A percentile compares a stretch with the other conserved stretches of the same genome.
Evolutionary conservation across 2,113 vertebrate genomes (phyloP).

Genomic region (Semicossyphus pulcher): DNA sequence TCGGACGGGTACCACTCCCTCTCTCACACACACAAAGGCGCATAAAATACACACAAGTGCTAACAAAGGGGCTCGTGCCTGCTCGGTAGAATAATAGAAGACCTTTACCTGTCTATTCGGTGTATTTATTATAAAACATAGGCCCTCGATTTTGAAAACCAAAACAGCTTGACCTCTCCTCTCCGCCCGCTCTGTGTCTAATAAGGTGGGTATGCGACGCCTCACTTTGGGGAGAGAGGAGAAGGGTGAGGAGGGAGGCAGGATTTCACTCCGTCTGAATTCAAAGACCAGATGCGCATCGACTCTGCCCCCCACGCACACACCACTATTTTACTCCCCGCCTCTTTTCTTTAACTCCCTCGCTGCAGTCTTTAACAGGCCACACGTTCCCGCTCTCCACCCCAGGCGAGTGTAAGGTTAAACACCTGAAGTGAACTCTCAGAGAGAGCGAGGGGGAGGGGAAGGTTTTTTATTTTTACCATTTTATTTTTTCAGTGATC

Average conservation of each 20-base stretch:
- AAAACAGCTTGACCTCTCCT: slow-evolving; percentile 62
- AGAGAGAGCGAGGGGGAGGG: background rate
- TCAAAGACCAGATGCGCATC: slow-evolving; percentile 49
- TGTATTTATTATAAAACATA: slow-evolving; percentile 44
- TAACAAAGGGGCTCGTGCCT: slow-evolving; percentile 5
- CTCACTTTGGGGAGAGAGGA: slow-evolving; percentile 54
- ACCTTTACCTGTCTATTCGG: slow-evolving; percentile 28
- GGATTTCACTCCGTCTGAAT: slow-evolving; percentile 53
- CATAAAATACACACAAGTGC: slow-evolving; percentile 19
- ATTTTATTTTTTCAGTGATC: background rate
- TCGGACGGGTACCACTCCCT: slow-evolving; percentile 13
- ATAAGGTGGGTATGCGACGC: slow-evolving; percentile 54
- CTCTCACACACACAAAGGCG: slow-evolving; percentile 21
- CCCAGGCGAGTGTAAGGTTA: slow-evolving; percentile 63
- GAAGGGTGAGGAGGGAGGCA: slow-evolving; percentile 9
- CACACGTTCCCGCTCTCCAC: slow-evolving; percentile 47
- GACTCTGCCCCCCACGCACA: background rate
- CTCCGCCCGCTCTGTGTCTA: slow-evolving; percentile 32
- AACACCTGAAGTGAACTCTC: slow-evolving; percentile 60
- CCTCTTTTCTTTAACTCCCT: slow-evolving; percentile 46
- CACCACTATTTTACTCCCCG: slow-evolving; percentile 8
- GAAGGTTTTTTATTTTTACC: background rate
- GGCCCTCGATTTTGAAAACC: slow-evolving; percentile 50
- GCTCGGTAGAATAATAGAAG: slow-evolving; percentile 17
- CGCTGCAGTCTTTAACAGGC: slow-evolving; percentile 53